Evolutionary conservation across 2,113 vertebrate genomes (phyloP).

Genomic region (Trogon melanurus): DNA sequence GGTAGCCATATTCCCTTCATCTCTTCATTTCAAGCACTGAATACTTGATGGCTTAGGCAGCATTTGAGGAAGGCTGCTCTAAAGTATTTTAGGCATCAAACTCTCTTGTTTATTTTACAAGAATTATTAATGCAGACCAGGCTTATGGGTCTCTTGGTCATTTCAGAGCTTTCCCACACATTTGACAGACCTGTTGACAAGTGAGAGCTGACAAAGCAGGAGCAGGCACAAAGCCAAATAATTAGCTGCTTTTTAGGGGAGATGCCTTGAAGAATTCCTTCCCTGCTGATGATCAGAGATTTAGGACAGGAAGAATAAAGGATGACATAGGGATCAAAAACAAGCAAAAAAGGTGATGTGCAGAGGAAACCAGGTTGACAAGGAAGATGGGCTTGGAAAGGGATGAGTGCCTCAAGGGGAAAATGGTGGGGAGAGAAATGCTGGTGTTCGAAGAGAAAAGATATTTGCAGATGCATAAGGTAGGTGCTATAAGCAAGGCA

Average conservation of each 20-base stretch:
- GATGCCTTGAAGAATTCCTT: background rate
- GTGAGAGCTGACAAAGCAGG: background rate
- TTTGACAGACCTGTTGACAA: background rate
- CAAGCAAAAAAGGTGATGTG: background rate
- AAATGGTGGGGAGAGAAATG: background rate
- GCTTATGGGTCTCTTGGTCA: background rate
- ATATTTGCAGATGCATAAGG: background rate
- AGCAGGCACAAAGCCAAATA: slow-evolving; percentile 10
- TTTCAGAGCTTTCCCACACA: slow-evolving; percentile 8
- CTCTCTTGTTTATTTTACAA: background rate
- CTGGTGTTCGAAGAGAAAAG: background rate
- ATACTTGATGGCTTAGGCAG: background rate
- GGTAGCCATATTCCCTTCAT: background rate
- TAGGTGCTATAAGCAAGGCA: background rate
- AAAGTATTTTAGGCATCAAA: background rate
- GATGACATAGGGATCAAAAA: background rate
- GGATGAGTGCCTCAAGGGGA: background rate
- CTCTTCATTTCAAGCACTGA: background rate
- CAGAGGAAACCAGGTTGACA: background rate
- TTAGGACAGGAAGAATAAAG: background rate
- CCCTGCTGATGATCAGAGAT: background rate
- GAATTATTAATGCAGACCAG: background rate
- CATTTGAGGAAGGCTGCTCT: background rate
- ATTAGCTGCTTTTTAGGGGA: background rate
- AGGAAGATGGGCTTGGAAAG: background rate